These are phyloP conservation scores for Natrix natrix DNA, from an alignment of 2,797 vertebrate genomes.

Conservation along the genomic window DNA sequence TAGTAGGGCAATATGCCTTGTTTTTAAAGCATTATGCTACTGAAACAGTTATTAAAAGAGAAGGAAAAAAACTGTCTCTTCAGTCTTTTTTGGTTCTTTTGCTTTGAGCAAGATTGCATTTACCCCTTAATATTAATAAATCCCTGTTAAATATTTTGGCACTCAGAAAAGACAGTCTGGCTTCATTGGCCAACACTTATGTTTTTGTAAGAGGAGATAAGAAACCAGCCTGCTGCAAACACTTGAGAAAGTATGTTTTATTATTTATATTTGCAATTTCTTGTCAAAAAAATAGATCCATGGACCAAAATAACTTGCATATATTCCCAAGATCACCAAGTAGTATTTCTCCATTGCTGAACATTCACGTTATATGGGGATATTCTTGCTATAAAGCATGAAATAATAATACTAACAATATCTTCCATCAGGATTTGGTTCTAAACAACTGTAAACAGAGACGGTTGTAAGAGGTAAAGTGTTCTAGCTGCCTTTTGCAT, in stretches of 20 bases:
- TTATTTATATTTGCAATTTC: constrained; percentile 43
- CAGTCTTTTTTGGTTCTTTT: constrained; percentile 28
- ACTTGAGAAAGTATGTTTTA: constrained; percentile 29
- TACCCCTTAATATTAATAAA: constrained; percentile 58
- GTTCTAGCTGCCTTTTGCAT: constrained; percentile 16
- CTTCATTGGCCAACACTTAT: constrained; percentile 31
- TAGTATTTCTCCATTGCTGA: constrained; percentile 36
- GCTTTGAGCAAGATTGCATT: constrained; percentile 60
- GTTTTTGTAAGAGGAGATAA: constrained; percentile 52
- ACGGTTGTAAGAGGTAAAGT: constrained; percentile 20
- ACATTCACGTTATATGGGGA: constrained; percentile 48
- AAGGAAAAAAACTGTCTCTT: constrained; percentile 55
- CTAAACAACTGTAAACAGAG: constrained; percentile 27
- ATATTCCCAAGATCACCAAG: constrained; percentile 51
- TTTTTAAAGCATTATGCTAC: constrained; percentile 77
- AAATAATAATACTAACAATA: constrained; percentile 54
- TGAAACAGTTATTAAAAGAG: constrained; percentile 76
- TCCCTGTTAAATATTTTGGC: constrained; percentile 58
- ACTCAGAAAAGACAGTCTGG: constrained; percentile 50
- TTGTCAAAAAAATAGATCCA: constrained; percentile 43
- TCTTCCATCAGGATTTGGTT: constrained; percentile 44
- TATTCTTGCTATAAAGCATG: constrained; percentile 43
- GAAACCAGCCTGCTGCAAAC: constrained; percentile 43
- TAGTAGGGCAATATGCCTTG: constrained; percentile 67
- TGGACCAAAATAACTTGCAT: constrained; percentile 46